Evolutionary conservation across 2,888 invertebrate genomes (phyloP), one percentile per base, ranked within the genome.

Genomic region (Psylliodes chrysocephalus): DNA sequence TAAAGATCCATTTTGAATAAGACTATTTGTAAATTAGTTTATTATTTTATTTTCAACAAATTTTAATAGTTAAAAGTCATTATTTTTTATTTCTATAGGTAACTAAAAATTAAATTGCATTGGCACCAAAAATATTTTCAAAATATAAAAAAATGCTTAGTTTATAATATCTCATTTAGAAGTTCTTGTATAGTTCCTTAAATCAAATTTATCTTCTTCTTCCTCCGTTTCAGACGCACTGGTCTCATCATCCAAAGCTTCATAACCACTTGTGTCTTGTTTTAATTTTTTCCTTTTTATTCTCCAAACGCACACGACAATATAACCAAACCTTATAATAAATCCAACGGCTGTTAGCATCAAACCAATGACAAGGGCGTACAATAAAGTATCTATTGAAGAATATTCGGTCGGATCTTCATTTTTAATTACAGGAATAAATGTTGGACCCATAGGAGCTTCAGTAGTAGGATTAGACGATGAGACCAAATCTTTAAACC

Each of bases 121-220:
- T n/a, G n/a, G n/a, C n/a, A n/a, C n/a, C n/a, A n/a, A n/a, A n/a
- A n/a, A n/a, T n/a, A n/a, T n/a, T n/a, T n/a, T n/a, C n/a, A n/a
- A n/a, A n/a, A n/a, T n/a, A n/a, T n/a, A n/a, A n/a, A n/a, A n/a
- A n/a, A n/a, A n/a, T n/a, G n/a, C n/a, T n/a, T n/a, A n/a, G n/a
- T n/a, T n/a, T n/a, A n/a, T n/a, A n/a, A n/a, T n/a, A n/a, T n/a
- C n/a, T n/a, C n/a, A n/a, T n/a, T n/a, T n/a, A n/a, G n/a, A n/a
- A 14, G 12, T 4, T 30, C 49, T 54, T 7, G 54, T 33, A 49
- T 53, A 51, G 33, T 65, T 35, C 15, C 77, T 71, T 18, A 78
- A 66, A 66, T 79, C 78, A 60, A 78, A 77, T 65, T 68, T 73
- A 40, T 78, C 78, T 67, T 79, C 79, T 6, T 75, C 75, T 67